Base-by-base conservation (phyloP, 1,140 invertebrate species). In the Nylanderia fulva region DNA sequence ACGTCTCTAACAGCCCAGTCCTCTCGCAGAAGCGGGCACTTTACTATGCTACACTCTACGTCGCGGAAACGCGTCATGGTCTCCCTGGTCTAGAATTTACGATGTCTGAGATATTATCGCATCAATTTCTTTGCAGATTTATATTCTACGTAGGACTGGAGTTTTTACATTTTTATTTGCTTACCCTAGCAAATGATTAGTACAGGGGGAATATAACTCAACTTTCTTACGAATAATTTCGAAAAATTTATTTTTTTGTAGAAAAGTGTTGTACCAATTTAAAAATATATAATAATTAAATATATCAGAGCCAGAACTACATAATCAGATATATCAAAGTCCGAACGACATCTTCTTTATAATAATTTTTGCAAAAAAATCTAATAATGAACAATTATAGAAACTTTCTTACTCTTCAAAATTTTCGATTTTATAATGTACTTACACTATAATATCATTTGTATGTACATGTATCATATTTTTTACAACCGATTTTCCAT, bases 1-100 rank as follows among this genome's bases (percentile, higher is more conserved):
- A 94, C 94, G 11, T 94, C 94, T 1, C 75, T 95, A 64, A 94
- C 94, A 13, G 93, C 93, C 7, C 92, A 94, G 52, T 95, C 94
- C 18, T 94, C 94, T 6, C 90, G 93, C 21, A 91, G 93, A 64
- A 93, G 93, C 36, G 93, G 89, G 7, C 93, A 94, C 56, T 89
- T 93, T 18, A 89, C 92, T 6, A 90, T 93, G 82, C 61, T 93
- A 11, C 90, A 93, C 80, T 91, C 93, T 9, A 88, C 91, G 11
- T 86, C 93, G 3, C 91, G 92, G 69, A 95, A 94, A 84, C 91
- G 92, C 39, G 93, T 95, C 7, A 94, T 94, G 93, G 94, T 94
- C 2, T 94, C 94, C 0, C 76, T 94, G 13, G 94, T 95, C 24
- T 94, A 92, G 88, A 88, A 15, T 39, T 45, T n/a, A 3, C 48